Evolutionary conservation across 2,888 invertebrate genomes (phyloP), one percentile per base, ranked within the genome.

Genomic region (Plagodis pulveraria): DNA sequence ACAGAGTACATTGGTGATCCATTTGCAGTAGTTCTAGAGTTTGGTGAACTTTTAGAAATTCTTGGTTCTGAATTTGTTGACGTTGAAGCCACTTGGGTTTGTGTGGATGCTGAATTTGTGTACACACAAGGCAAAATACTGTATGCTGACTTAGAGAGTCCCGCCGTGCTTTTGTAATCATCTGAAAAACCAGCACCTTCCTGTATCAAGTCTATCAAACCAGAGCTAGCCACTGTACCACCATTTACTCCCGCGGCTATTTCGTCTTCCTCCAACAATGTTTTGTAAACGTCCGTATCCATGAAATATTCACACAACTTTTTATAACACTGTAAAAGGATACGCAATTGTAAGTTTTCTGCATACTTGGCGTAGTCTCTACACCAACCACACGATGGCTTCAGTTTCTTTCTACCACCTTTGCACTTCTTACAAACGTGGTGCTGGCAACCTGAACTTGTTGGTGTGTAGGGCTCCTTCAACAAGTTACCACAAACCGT

Each of bases 401-500:
- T 96, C 50, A 98, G 93, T 81, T 96, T 96, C 87, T 98, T 98
- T 70, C 96, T 95, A 5, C 97, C 97, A 48, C 97, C 97, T 78
- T 96, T 94, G 82, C 98, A 98, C 53, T 94, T 94, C 72, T 95
- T 95, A 85, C 98, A 98, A 42, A 98, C 96, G 88, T 97, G 96
- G 87, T 98, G 98, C 83, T 96, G 96, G 87, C 98, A 98, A 66
- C 95, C 95, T 5, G 95, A 95, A 72, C 95, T 95, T 22, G 94
- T 94, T 11, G 98, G 97, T 40, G 96, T 95, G 78, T 95, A 95
- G 6, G 98, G 98, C 78, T 97, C 96, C 70, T 95, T 95, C 57
- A 98, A 87, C 69, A 98, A 93, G 80, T 96, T 95, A 63, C 96
- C 96, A 86, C 98, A 98, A 56, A 98, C 98, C 57, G 96, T 97